These are phyloP conservation scores for Crocuta crocuta DNA, from an alignment of 2,113 vertebrate genomes.

Conservation along the genomic window DNA sequence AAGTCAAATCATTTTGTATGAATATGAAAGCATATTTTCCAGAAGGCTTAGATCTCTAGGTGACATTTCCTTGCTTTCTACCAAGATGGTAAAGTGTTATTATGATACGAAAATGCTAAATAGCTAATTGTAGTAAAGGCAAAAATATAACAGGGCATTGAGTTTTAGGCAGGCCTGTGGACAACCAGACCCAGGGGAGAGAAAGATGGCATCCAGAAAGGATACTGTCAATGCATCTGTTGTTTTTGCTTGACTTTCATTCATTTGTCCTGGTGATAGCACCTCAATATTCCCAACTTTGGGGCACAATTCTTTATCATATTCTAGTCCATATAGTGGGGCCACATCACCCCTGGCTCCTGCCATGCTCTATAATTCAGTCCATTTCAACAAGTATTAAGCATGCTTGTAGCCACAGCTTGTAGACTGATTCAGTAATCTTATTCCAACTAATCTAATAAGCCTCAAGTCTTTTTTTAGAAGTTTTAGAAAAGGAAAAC, in stretches of 20 bases:
- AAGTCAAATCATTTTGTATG: conserved; percentile 10
- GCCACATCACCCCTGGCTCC: background rate
- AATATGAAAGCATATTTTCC: background rate
- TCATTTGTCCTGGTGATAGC: background rate
- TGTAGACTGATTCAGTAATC: background rate
- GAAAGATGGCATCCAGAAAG: background rate
- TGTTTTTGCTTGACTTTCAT: background rate
- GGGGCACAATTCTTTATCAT: background rate
- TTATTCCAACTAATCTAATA: background rate
- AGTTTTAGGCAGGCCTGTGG: background rate
- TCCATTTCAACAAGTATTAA: background rate
- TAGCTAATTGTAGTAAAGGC: background rate
- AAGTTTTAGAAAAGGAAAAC: background rate
- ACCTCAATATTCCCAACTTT: background rate
- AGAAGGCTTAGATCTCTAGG: background rate
- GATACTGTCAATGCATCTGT: background rate
- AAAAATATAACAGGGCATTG: background rate
- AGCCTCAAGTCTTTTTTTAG: background rate
- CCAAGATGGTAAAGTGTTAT: background rate
- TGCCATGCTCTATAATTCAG: background rate
- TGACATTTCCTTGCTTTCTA: conserved; percentile 12
- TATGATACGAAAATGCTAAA: background rate
- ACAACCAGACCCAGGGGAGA: background rate
- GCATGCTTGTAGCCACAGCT: background rate
- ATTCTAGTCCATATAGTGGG: background rate